Base-by-base conservation (phyloP, 2,888 invertebrate genomes). In the Acleris laterana region DNA sequence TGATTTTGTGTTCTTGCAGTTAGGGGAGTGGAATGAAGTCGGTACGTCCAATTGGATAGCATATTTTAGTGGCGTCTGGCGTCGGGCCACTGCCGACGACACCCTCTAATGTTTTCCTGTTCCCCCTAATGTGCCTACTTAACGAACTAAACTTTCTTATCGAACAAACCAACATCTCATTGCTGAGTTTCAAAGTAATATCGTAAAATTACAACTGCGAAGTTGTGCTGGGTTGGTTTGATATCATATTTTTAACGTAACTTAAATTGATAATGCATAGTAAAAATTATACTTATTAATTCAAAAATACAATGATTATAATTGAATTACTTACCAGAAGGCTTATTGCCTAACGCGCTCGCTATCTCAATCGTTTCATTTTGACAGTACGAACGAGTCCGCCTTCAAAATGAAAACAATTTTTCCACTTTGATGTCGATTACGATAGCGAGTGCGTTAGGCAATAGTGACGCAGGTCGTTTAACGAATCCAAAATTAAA, bases 61-160 rank as follows among this genome's bases (percentile, higher is more conserved):
- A 88, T 90, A 89, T 89, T 88, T 89, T 88, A 89, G 85, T 84
- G 84, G 84, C 83, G 85, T 84, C 87, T 89, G 89, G 90, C 88
- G 84, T 78, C 78, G 83, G 79, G 88, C 89, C 89, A 85, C 85
- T 83, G 85, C 77, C 83, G 83, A 76, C 84, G 85, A 85, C 85
- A 84, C 83, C 76, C 84, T 84, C 82, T 86, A 89, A 90, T 88
- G 89, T 89, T 89, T 90, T 90, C 89, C 89, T 88, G 89, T 87
- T 82, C 83, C 79, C 83, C 86, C 83, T 90, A 90, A 90, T 89
- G 91, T 89, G 84, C 84, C 90, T 89, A 90, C 89, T 90, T 90
- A 90, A 89, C 85, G 82, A 89, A 90, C 88, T 88, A 84, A 90
- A 90, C 85, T 89, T 90, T 90, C 88, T 90, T 90, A 90, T 91